phyloP scores from a whole-genome alignment of 2,797 vertebrate species.

The Cephalopachus bancanus region DNA sequence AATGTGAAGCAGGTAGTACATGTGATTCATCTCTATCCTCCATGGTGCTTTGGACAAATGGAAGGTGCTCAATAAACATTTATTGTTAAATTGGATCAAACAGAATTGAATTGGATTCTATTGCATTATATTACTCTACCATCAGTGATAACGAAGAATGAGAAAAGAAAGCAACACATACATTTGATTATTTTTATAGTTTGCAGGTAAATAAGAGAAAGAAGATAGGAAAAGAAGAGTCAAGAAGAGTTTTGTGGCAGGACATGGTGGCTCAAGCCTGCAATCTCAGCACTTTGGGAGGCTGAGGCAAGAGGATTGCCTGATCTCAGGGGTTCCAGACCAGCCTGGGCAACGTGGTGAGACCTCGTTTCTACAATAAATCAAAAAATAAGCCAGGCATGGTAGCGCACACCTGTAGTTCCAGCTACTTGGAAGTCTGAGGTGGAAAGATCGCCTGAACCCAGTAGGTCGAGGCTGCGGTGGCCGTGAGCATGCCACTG shows the following conservation, averaged over 20 bases:
- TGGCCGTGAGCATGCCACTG: too few species aligned
- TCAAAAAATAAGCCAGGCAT: too few species aligned
- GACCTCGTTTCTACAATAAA: too few species aligned
- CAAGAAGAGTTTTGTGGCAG: neutral
- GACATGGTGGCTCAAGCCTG: too few species aligned
- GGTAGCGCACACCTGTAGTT: too few species aligned
- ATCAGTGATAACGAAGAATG: conserved; percentile 14
- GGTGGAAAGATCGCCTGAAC: too few species aligned
- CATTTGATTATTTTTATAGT: neutral
- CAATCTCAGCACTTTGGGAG: too few species aligned
- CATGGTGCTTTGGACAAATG: neutral
- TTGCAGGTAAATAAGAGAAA: neutral
- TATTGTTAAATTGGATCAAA: neutral
- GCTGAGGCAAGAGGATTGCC: too few species aligned
- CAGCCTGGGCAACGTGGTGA: too few species aligned
- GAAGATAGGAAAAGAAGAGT: neutral
- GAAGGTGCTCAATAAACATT: neutral
- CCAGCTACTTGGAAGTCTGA: too few species aligned
- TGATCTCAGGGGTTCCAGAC: too few species aligned
- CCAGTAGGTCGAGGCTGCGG: too few species aligned
- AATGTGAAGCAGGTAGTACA: conserved; percentile 17
- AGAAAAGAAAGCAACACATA: conserved; percentile 23
- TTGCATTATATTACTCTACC: neutral
- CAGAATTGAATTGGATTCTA: conserved; percentile 1
- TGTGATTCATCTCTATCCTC: neutral